A percentile compares a stretch with the other conserved stretches of the same genome.
Conservation (phyloP, 2,888 invertebrate genomes). For the Azorinus chamasolen region DNA sequence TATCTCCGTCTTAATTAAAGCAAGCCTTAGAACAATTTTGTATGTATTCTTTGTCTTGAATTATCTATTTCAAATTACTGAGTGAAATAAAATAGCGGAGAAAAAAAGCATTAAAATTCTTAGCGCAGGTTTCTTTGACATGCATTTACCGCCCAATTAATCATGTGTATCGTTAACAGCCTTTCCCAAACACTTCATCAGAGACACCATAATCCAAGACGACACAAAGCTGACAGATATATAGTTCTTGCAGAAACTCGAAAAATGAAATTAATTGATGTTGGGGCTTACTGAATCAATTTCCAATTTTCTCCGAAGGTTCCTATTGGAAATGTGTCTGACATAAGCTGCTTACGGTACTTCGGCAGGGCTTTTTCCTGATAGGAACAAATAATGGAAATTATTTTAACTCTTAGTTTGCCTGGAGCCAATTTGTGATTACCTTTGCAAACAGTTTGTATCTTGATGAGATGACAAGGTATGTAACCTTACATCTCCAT, state of each 20-base stretch:
- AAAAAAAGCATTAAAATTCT: too few species aligned
- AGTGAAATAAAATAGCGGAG: too few species aligned
- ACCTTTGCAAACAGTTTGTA: too few species aligned
- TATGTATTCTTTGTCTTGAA: too few species aligned
- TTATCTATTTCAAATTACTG: too few species aligned
- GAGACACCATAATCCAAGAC: conserved; percentile 22
- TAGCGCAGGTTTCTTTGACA: too few species aligned
- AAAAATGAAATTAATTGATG: conserved; percentile 69
- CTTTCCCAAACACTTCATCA: conserved; percentile 35
- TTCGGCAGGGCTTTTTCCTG: conserved; percentile 53
- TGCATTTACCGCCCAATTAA: conserved; percentile 12
- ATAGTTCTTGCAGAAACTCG: conserved; percentile 58
- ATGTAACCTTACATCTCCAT: too few species aligned
- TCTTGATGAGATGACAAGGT: too few species aligned
- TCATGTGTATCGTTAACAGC: conserved; percentile 1
- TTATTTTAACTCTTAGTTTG: too few species aligned
- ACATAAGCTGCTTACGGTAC: conserved; percentile 63
- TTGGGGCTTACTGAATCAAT: conserved; percentile 65
- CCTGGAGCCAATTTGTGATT: too few species aligned
- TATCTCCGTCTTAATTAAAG: too few species aligned
- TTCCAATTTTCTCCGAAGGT: conserved; percentile 65
- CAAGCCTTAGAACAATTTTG: too few species aligned
- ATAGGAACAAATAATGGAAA: conserved; percentile 60
- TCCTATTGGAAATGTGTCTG: conserved; percentile 63
- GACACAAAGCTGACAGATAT: conserved; percentile 66